Evolutionary conservation across 2,888 invertebrate genomes (phyloP), one percentile per base, ranked within the genome.

Genomic region (Hypercompe scribonia): DNA sequence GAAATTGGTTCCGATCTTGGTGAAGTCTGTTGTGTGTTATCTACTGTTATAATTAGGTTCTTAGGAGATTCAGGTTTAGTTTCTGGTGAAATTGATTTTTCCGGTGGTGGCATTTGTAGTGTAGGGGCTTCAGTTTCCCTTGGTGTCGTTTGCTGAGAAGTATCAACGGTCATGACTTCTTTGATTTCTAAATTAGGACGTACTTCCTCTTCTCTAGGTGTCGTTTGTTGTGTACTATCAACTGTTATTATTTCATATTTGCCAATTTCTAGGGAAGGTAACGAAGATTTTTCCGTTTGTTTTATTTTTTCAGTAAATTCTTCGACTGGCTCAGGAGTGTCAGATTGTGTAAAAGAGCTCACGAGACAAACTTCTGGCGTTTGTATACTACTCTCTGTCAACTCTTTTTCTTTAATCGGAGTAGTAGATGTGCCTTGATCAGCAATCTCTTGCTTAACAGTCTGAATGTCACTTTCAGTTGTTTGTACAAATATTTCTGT

Each of bases 11-110:
- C 88, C 24, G 54, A 21, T 74, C 96, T 95, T 21, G 97, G 96
- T 15, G 96, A 96, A n/a, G 97, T 97, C 91, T 97, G 95, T 87
- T 94, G 87, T 74, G 86, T 84, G 34, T 80, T 81, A 87, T 96
- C 89, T 73, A 82, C 84, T 77, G 79, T 88, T 76, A 81, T 75
- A 34, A 88, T 65, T 72, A 86, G 82, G 63, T 80, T 71, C 68
- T 73, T 84, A 39, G 77, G 75, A 36, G 79, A 71, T 67, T 80
- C 79, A 21, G 81, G 15, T 28, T 74, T 67, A 8, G 73, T 73
- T 72, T 71, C 71, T 28, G 80, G 78, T 11, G 71, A 63, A 28
- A 24, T 65, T 54, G 67, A 31, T n/a, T 61, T 34, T 4, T 75
- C 42, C 36, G 61, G 46, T 13, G 69, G 73, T 36, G 71, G 65